Conservation (phyloP, 2,888 invertebrate species). For the Microctonus aethiopoides region DNA sequence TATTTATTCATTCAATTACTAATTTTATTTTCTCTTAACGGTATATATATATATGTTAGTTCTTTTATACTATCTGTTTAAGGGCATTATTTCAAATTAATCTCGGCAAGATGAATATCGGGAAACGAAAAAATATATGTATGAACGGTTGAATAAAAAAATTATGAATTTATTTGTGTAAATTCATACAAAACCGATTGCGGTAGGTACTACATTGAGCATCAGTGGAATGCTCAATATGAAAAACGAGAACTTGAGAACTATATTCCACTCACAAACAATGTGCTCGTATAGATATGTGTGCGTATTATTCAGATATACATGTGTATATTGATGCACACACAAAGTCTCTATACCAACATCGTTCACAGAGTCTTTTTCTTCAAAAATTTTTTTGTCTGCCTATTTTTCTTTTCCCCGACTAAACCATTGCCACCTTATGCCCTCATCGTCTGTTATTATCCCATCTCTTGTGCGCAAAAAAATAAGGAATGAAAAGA, state of each 20-base stretch:
- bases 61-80: neutral
- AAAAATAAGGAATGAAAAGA: conserved; percentile 20
- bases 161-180: conserved; percentile 1
- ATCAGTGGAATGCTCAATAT: conserved; percentile 51
- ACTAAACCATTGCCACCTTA: conserved; percentile 6
- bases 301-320: too few species aligned
- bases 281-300: conserved; percentile 39
- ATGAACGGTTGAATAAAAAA: conserved; percentile 14
- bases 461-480: too few species aligned
- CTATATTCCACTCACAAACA: conserved; percentile 56
- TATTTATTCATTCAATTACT: too few species aligned
- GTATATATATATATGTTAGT: too few species aligned
- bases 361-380: conserved; percentile 19
- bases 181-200: conserved; percentile 45
- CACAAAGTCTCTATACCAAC: neutral
- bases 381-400: conserved; percentile 14
- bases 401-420: conserved; percentile 28
- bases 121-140: neutral
- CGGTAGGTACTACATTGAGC: conserved; percentile 53
- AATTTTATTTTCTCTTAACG: too few species aligned
- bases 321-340: neutral
- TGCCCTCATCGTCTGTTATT: conserved; percentile 8
- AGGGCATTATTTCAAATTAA: neutral
- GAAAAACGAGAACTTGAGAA: conserved; percentile 51
- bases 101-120: neutral